Evolutionary conservation across 2,797 vertebrate genomes (phyloP).

Genomic region (Thunnus albacares): DNA sequence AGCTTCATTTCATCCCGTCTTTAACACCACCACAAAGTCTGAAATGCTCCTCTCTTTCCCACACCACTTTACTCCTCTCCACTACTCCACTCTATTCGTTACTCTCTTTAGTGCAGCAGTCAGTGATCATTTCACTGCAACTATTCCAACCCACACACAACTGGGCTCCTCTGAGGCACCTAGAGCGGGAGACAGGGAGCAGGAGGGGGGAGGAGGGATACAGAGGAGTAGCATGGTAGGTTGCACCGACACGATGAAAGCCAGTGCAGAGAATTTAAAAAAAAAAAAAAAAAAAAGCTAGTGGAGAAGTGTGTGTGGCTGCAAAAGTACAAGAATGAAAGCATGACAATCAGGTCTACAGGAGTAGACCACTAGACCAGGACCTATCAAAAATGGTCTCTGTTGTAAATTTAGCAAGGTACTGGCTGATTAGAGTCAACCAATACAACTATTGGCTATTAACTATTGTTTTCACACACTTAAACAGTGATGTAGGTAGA

Average conservation of each 20-base stretch:
- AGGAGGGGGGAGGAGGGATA: slow-evolving; percentile 34
- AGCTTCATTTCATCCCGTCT: slow-evolving; percentile 15
- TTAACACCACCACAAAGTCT: not conserved
- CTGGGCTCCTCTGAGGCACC: slow-evolving; percentile 55
- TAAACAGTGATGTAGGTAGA: not conserved
- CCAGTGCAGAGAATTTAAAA: slow-evolving; percentile 6
- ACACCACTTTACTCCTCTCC: slow-evolving; percentile 2
- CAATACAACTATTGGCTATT: too few relatives aligned
- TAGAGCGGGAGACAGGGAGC: slow-evolving; percentile 43
- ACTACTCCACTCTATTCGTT: slow-evolving; percentile 21
- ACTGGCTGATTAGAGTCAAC: not conserved
- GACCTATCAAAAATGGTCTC: not conserved
- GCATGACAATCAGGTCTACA: not conserved
- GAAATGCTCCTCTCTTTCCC: not conserved
- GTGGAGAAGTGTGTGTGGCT: slow-evolving; percentile 25
- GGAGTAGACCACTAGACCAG: too few relatives aligned
- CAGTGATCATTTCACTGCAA: slow-evolving; percentile 61
- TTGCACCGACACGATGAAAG: slow-evolving; percentile 70
- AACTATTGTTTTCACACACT: not conserved
- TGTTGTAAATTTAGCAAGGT: not conserved
- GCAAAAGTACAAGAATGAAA: slow-evolving; percentile 19
- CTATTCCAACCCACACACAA: slow-evolving; percentile 63
- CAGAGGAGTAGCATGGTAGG: slow-evolving; percentile 77
- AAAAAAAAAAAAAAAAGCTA: slow-evolving; percentile 6
- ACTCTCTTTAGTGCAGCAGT: slow-evolving; percentile 34